phyloP scores from a whole-genome alignment of 2,113 vertebrate genomes.

The Callipepla californica region DNA sequence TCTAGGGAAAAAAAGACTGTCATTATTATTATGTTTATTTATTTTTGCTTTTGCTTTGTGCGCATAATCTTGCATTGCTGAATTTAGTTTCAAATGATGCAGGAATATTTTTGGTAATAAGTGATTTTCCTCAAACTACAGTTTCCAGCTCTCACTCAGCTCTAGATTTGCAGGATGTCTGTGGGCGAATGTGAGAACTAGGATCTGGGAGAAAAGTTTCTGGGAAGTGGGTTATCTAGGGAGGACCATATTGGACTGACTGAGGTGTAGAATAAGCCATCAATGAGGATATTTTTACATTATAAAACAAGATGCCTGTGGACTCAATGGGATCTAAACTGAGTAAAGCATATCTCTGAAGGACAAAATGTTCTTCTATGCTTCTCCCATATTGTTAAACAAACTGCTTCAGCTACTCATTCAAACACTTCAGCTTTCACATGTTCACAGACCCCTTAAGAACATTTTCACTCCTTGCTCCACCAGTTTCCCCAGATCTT shows the following conservation, averaged over 20 bases:
- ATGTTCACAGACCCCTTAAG: accelerated
- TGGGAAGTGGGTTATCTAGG: constrained; percentile 22
- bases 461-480: neutral
- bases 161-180: constrained; percentile 40
- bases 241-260: constrained; percentile 21
- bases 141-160: neutral
- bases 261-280: constrained; percentile 44
- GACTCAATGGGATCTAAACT: constrained; percentile 30
- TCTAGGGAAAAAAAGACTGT: neutral
- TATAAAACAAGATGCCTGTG: neutral
- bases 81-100: neutral
- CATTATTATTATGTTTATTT: neutral
- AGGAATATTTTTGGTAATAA: neutral
- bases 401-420: neutral
- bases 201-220: neutral
- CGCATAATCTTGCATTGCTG: neutral
- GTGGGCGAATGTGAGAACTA: constrained; percentile 48
- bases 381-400: neutral
- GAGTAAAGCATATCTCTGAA: neutral
- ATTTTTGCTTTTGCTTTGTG: neutral
- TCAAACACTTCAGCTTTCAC: neutral
- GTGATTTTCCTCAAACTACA: neutral
- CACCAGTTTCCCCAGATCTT: neutral
- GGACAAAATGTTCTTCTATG: constrained; percentile 1
- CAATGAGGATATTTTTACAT: constrained; percentile 32